Conservation (phyloP, 2,797 vertebrate species). For the Harpagifer antarcticus region DNA sequence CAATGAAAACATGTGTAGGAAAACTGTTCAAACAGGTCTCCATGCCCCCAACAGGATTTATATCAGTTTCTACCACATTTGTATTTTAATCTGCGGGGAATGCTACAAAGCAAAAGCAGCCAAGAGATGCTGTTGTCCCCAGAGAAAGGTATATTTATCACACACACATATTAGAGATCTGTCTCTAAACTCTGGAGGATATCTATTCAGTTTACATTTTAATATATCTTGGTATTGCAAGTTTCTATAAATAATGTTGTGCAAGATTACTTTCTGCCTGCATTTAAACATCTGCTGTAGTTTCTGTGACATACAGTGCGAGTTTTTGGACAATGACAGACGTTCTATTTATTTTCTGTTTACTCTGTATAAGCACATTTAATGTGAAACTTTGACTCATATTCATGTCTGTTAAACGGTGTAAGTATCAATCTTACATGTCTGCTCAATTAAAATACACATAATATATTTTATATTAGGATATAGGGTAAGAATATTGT, state of each 20-base stretch:
- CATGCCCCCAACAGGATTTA: not conserved
- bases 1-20: conserved; percentile 12
- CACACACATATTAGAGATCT: conserved; percentile 10
- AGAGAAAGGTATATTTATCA: conserved; percentile 12
- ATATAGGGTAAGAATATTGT: not conserved
- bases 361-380: not conserved
- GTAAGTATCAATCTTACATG: not conserved
- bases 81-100: not conserved
- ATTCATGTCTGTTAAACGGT: not conserved
- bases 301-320: not conserved
- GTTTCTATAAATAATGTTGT: conserved; percentile 18
- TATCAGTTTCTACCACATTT: not conserved
- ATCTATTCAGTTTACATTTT: conserved; percentile 32
- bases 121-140: conserved; percentile 18
- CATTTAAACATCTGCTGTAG: conserved; percentile 20
- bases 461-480: not conserved
- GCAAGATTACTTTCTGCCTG: conserved; percentile 7
- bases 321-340: not conserved
- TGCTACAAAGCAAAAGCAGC: not conserved
- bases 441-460: not conserved
- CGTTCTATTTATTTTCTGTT: not conserved
- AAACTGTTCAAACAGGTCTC: conserved; percentile 15
- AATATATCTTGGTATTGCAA: not conserved
- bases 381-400: not conserved
- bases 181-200: conserved; percentile 18